Percentiles rank a stretch among this genome's conserved stretches.
Evolutionary conservation across 2,888 invertebrate genomes (phyloP).

Genomic region (Meteorus cinctellus): DNA sequence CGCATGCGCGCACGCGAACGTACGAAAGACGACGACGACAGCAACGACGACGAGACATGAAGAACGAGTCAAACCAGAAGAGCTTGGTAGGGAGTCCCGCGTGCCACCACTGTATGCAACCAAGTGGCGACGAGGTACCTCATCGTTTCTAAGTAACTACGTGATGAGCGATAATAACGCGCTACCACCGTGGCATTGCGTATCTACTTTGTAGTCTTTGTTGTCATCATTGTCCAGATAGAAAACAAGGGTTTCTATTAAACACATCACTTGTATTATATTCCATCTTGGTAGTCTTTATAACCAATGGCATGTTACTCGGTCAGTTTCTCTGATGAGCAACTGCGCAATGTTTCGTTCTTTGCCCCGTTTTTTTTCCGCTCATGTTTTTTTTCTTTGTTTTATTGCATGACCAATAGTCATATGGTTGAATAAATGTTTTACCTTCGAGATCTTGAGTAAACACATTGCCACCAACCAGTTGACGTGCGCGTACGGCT

Average conservation of each 20-base stretch:
- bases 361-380: slow-evolving; percentile 25
- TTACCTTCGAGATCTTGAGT: slow-evolving; percentile 26
- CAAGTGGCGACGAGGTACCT: slow-evolving; percentile 35
- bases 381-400: slow-evolving; percentile 21
- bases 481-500: slow-evolving; percentile 18
- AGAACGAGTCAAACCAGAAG: slow-evolving; percentile 67
- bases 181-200: not conserved
- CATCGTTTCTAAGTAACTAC: slow-evolving; percentile 71
- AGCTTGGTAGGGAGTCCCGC: slow-evolving; percentile 55
- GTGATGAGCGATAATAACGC: slow-evolving; percentile 73
- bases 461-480: slow-evolving; percentile 26
- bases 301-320: slow-evolving; percentile 37
- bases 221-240: slow-evolving; percentile 32
- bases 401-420: slow-evolving; percentile 33
- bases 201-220: slow-evolving; percentile 22
- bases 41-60: slow-evolving; percentile 44
- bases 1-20: slow-evolving; percentile 47
- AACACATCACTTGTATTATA: slow-evolving; percentile 9
- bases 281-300: slow-evolving; percentile 7
- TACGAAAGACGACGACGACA: slow-evolving; percentile 45
- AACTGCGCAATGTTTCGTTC: slow-evolving; percentile 17
- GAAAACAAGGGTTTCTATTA: slow-evolving; percentile 23
- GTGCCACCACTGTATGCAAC: slow-evolving; percentile 40
- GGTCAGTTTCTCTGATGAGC: slow-evolving; percentile 39
- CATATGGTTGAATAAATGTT: slow-evolving; percentile 39